Base-by-base conservation (phyloP, 2,888 invertebrate genomes). In the Drosophila maculinotata region DNA sequence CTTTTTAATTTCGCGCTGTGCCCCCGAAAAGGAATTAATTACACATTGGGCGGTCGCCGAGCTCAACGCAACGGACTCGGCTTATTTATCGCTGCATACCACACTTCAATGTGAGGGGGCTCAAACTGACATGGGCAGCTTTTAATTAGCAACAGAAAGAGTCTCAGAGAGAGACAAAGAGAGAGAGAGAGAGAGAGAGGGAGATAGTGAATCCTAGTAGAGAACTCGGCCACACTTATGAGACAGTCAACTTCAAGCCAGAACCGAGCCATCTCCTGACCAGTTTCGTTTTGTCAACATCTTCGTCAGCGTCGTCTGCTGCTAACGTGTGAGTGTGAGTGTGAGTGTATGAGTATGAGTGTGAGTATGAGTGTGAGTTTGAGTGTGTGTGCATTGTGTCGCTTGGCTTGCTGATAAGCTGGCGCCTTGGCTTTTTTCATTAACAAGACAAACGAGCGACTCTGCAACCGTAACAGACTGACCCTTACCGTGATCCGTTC, bases 1-100 rank as follows among this genome's bases (percentile, higher is more conserved):
- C 90, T 91, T 91, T 91, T 91, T 91, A 91, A 91, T 91, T 91
- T 91, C 90, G 87, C 86, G 85, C 80, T 74, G 86, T 84, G 88
- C 82, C 69, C 69, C 69, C 82, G 79, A 87, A 89, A 89, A 88
- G 88, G 90, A 90, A 91, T 91, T 91, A 91, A 91, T 91, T 91
- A 90, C 89, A 83, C 87, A 78, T 85, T 91, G 91, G 91, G 91
- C 90, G 91, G 91, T 91, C 91, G 65, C 63, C 20, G 49, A 52
- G 57, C 73, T 79, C 80, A 76, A 47, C 35, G 51, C 47, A 26
- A 47, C 62, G 35, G 33, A 33, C 53, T 48, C 30, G 54, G 64
- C 63, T 79, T 80, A 76, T 83, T 81, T 81, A 81, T 81, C 81
- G 69, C 69, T 65, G 59, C 83, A 81, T 81, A 83, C 81, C 81